A percentile compares a stretch with the other conserved stretches of the same genome.
Evolutionary conservation across 2,797 vertebrate genomes (phyloP).

Genomic region (Semaprochilodus insignis): DNA sequence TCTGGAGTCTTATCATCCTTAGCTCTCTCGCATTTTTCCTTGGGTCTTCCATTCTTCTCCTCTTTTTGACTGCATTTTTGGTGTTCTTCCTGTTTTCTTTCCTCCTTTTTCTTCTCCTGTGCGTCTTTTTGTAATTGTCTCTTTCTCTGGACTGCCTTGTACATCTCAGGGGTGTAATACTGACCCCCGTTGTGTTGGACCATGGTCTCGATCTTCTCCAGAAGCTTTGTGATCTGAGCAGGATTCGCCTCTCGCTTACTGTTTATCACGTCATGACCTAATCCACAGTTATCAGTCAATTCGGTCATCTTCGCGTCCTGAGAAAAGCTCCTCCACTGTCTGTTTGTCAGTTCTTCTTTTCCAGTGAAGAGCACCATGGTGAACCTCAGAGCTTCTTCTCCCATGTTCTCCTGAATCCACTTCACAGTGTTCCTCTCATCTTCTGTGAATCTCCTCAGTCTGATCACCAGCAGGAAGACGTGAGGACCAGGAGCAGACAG

Average conservation of each 20-base stretch:
- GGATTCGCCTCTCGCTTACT: conserved; percentile 11
- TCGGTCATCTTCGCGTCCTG: background rate
- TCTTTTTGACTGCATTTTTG: too few relatives aligned
- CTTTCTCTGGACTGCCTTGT: background rate
- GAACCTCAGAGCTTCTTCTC: too few relatives aligned
- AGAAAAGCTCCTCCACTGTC: background rate
- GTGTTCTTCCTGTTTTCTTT: background rate
- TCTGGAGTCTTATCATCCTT: too few relatives aligned
- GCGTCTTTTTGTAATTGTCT: background rate
- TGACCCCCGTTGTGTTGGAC: conserved; percentile 6
- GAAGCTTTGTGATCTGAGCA: too few relatives aligned
- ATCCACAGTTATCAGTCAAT: background rate
- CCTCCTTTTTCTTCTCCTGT: background rate
- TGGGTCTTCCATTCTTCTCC: too few relatives aligned
- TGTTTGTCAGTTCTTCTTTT: conserved; percentile 15
- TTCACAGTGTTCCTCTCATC: too few relatives aligned
- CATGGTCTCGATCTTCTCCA: conserved; percentile 1
- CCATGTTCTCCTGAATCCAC: too few relatives aligned
- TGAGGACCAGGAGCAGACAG: too few relatives aligned
- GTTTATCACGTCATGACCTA: conserved; percentile 26
- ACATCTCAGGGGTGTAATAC: conserved; percentile 13
- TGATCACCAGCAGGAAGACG: too few relatives aligned
- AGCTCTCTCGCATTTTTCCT: too few relatives aligned
- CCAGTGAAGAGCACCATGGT: conserved; percentile 16
- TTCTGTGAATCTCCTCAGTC: too few relatives aligned